phyloP scores from a whole-genome alignment of 2,797 vertebrate genomes.

The Coluber constrictor region DNA sequence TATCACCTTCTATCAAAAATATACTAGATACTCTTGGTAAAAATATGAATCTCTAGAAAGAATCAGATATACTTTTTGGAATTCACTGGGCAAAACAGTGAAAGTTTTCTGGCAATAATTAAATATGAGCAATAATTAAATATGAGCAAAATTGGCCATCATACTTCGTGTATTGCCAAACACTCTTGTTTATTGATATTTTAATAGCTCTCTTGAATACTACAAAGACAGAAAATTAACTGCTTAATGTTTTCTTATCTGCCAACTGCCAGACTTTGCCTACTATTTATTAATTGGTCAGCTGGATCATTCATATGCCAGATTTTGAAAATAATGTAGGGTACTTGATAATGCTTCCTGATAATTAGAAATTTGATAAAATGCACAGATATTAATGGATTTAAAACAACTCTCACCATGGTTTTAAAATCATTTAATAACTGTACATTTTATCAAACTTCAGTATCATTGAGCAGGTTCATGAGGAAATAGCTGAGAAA shows the following conservation, averaged over 20 bases:
- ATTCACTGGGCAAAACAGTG: neutral
- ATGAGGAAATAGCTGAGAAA: neutral
- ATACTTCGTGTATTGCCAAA: neutral
- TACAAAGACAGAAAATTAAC: conserved; percentile 12
- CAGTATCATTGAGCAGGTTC: neutral
- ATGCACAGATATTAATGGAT: conserved; percentile 8
- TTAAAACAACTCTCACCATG: neutral
- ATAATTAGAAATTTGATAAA: neutral
- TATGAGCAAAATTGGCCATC: neutral
- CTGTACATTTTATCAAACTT: neutral
- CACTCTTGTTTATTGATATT: neutral
- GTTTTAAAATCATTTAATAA: neutral
- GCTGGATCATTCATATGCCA: conserved; percentile 12
- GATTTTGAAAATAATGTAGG: conserved; percentile 3
- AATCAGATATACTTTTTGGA: neutral
- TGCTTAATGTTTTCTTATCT: conserved; percentile 11
- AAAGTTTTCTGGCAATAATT: neutral
- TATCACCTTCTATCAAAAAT: neutral
- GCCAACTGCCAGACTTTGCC: conserved; percentile 7
- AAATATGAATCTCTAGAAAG: neutral
- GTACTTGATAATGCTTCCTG: neutral
- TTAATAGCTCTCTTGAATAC: conserved; percentile 9
- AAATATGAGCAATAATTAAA: neutral
- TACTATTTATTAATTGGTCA: conserved; percentile 10
- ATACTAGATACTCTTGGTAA: neutral